phyloP scores from a whole-genome alignment of 2,113 vertebrate genomes.

The Lycaon pictus region DNA sequence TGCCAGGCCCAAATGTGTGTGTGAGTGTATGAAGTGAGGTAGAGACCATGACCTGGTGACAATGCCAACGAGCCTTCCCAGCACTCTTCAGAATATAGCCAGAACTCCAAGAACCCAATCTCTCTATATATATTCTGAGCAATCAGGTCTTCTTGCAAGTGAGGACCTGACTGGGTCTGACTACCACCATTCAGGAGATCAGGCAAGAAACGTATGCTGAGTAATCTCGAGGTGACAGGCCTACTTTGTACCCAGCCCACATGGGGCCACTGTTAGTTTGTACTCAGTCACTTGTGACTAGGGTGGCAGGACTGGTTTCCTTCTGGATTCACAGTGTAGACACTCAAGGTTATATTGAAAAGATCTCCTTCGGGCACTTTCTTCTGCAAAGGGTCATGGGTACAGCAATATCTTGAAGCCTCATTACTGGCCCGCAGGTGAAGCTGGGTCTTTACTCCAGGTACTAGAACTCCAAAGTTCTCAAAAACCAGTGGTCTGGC shows the following conservation, averaged over 20 bases:
- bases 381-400: not conserved
- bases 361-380: not conserved
- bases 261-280: not conserved
- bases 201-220: not conserved
- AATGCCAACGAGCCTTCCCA: not conserved
- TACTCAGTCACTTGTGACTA: not conserved
- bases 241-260: not conserved
- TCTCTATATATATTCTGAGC: not conserved
- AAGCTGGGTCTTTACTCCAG: not conserved
- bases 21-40: not conserved
- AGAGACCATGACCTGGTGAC: not conserved
- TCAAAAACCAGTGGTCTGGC: not conserved
- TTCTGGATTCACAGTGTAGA: not conserved
- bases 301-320: not conserved
- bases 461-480: not conserved
- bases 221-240: not conserved
- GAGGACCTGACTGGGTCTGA: not conserved
- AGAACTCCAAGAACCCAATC: not conserved
- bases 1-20: too few relatives aligned
- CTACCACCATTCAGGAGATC: not conserved
- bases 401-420: not conserved
- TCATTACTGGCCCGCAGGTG: not conserved
- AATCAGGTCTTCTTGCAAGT: not conserved
- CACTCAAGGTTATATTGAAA: not conserved
- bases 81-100: not conserved